Percentiles rank a stretch among this genome's conserved stretches.
Evolutionary conservation across 2,113 vertebrate genomes (phyloP).

Genomic region (Pluvialis apricaria): DNA sequence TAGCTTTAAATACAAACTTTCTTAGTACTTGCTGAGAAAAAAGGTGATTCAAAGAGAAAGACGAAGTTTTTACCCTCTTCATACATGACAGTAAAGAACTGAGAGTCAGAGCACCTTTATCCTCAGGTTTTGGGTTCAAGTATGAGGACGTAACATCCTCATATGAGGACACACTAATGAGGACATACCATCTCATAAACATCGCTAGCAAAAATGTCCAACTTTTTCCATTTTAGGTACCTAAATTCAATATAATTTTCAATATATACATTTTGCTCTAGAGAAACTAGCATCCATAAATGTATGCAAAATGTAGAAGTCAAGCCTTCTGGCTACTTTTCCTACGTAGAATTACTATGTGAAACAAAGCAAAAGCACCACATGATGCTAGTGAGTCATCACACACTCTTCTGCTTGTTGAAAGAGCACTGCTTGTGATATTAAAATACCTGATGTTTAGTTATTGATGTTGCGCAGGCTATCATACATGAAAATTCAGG

Average conservation of each 20-base stretch:
- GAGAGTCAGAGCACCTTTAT: background rate
- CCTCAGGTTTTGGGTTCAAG: background rate
- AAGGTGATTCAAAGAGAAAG: background rate
- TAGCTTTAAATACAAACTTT: background rate
- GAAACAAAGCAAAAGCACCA: background rate
- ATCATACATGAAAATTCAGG: background rate
- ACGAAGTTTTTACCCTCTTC: background rate
- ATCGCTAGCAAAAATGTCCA: background rate
- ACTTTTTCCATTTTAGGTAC: background rate
- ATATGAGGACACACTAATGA: background rate
- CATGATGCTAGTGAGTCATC: background rate
- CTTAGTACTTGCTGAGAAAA: background rate
- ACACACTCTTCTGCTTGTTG: background rate
- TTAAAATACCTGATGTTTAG: background rate
- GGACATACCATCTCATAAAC: background rate
- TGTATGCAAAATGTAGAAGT: background rate
- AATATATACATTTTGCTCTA: too few relatives aligned
- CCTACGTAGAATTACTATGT: background rate
- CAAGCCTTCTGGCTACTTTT: background rate
- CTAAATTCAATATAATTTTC: too few relatives aligned
- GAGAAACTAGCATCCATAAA: background rate
- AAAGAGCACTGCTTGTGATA: background rate
- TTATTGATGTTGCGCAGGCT: background rate
- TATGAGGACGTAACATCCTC: background rate
- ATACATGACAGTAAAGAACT: background rate